A percentile compares a stretch with the other conserved stretches of the same genome.
Conservation (phyloP, 2,797 vertebrate genomes). For the Brachyrhaphis roseni region DNA sequence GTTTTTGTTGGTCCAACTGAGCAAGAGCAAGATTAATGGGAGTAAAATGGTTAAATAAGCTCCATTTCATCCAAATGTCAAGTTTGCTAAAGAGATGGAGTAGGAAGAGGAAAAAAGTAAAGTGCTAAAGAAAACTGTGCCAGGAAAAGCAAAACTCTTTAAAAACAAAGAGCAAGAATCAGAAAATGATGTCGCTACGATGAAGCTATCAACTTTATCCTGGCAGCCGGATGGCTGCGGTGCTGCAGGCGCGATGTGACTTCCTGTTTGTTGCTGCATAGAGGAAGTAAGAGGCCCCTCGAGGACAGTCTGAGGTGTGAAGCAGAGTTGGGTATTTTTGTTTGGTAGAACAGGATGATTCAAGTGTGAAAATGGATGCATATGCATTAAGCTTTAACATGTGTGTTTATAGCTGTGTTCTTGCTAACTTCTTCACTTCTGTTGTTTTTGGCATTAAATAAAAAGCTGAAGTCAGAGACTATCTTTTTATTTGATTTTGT, state of each 20-base stretch:
- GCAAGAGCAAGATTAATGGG: neutral
- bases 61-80: neutral
- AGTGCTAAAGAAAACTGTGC: neutral
- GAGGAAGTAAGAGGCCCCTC: constrained; percentile 67
- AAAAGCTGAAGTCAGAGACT: neutral
- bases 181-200: constrained; percentile 13
- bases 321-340: constrained; percentile 6
- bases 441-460: neutral
- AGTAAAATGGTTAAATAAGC: neutral
- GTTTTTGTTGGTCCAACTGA: neutral
- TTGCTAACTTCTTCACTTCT: neutral
- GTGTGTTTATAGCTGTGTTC: neutral
- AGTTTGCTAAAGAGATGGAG: neutral
- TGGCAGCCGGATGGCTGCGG: constrained; percentile 86
- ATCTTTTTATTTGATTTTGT: too few relatives aligned
- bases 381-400: neutral
- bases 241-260: constrained; percentile 68
- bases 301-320: constrained; percentile 25
- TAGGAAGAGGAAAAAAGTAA: constrained; percentile 1
- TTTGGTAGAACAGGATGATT: constrained; percentile 10
- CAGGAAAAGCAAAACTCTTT: neutral
- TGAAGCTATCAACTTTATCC: constrained; percentile 51
- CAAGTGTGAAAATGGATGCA: neutral
- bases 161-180: constrained; percentile 11
- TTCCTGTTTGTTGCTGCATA: constrained; percentile 75